A percentile compares a stretch with the other conserved stretches of the same genome.
These are phyloP conservation scores for Petroica traversi DNA, from an alignment of 2,113 vertebrate genomes.

Conservation along the genomic window DNA sequence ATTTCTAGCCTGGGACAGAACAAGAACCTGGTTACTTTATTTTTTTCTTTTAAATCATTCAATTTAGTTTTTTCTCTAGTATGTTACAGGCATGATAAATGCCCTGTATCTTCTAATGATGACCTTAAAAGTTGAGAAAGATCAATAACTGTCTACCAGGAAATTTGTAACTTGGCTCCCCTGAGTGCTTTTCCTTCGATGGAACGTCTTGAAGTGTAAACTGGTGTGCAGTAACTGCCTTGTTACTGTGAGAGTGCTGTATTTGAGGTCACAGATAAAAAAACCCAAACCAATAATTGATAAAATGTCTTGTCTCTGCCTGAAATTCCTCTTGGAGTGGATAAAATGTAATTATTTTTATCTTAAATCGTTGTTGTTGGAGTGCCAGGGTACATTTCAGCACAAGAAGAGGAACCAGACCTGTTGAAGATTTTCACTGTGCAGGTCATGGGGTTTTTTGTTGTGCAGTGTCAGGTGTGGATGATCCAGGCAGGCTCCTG, in stretches of 20 bases:
- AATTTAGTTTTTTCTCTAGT: not conserved
- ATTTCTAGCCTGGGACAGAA: not conserved
- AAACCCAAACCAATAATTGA: not conserved
- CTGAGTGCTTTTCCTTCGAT: not conserved
- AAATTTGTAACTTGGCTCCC: not conserved
- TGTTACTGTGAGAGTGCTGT: not conserved
- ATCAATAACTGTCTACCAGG: not conserved
- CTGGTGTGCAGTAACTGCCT: not conserved
- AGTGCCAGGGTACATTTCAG: not conserved
- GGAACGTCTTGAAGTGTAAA: not conserved
- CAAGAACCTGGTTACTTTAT: not conserved
- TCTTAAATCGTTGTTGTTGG: not conserved
- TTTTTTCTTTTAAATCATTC: not conserved
- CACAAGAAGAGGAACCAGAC: not conserved
- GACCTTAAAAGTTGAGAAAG: not conserved
- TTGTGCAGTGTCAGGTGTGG: rapidly evolving
- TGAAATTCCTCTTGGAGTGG: not conserved
- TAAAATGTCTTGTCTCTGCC: not conserved
- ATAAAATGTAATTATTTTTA: not conserved
- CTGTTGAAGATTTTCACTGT: not conserved
- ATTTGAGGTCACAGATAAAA: not conserved
- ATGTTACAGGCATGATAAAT: not conserved
- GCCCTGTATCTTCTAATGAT: not conserved
- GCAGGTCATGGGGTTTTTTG: not conserved
- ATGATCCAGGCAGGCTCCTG: not conserved